A percentile compares a stretch with the other conserved stretches of the same genome.
Evolutionary conservation across 2,113 vertebrate genomes (phyloP).

Genomic region (Piprites chloris): DNA sequence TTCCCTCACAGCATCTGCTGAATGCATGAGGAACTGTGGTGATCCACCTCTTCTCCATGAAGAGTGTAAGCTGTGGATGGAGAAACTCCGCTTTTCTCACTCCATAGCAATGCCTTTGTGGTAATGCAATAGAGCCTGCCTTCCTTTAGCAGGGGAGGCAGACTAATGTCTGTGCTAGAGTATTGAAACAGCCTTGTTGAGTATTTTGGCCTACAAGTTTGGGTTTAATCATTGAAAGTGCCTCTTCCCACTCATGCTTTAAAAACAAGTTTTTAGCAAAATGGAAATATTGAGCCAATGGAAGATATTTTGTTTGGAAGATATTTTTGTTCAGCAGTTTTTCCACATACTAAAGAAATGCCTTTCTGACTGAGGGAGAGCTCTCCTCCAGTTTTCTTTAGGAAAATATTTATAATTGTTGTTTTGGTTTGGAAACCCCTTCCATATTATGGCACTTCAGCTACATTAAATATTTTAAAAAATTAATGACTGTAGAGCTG

Average conservation of each 20-base stretch:
- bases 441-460: not conserved
- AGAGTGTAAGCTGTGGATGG: not conserved
- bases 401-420: slow-evolving; percentile 39
- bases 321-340: not conserved
- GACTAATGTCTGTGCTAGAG: not conserved
- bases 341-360: slow-evolving; percentile 9
- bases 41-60: not conserved
- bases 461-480: slow-evolving; percentile 28
- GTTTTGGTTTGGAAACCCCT: slow-evolving; percentile 19
- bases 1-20: not conserved
- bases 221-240: not conserved
- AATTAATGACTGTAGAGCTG: not conserved
- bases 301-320: slow-evolving; percentile 23
- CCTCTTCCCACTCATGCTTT: not conserved
- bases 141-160: not conserved
- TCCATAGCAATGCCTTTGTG: rapidly evolving
- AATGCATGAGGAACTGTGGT: not conserved
- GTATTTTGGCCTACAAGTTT: not conserved
- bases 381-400: not conserved
- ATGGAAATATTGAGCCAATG: not conserved
- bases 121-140: not conserved
- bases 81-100: not conserved
- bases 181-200: not conserved
- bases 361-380: not conserved
- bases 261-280: not conserved